Evolutionary conservation across 2,113 vertebrate genomes (phyloP).

Genomic region (Corapipo altera): DNA sequence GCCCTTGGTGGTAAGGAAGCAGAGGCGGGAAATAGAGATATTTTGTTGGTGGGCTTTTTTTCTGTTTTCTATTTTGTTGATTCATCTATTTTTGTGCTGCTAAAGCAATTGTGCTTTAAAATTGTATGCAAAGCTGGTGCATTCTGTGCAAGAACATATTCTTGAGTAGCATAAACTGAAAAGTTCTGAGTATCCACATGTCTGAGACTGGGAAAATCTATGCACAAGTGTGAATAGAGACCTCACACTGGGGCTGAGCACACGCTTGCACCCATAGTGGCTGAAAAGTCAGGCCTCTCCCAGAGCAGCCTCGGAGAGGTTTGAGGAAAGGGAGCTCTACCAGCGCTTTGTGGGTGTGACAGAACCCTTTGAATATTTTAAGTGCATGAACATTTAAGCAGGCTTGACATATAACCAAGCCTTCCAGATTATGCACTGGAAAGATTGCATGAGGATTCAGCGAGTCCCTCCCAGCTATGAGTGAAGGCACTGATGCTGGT

Average conservation of each 20-base stretch:
- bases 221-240: not conserved
- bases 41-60: fast-evolving
- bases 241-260: not conserved
- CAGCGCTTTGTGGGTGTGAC: not conserved
- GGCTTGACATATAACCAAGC: not conserved
- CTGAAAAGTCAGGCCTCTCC: not conserved
- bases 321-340: not conserved
- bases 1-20: not conserved
- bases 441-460: not conserved
- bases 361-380: not conserved
- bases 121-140: not conserved
- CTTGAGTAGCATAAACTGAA: not conserved
- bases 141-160: not conserved
- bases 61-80: not conserved
- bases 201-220: not conserved
- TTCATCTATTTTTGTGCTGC: not conserved
- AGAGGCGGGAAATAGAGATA: not conserved
- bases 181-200: not conserved
- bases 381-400: not conserved
- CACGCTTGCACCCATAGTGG: not conserved
- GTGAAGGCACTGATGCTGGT: not conserved
- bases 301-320: not conserved
- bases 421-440: not conserved
- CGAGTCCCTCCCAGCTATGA: not conserved
- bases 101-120: not conserved